Evolutionary conservation across 2,888 invertebrate genomes (phyloP).

Genomic region (Tipula vernalis): DNA sequence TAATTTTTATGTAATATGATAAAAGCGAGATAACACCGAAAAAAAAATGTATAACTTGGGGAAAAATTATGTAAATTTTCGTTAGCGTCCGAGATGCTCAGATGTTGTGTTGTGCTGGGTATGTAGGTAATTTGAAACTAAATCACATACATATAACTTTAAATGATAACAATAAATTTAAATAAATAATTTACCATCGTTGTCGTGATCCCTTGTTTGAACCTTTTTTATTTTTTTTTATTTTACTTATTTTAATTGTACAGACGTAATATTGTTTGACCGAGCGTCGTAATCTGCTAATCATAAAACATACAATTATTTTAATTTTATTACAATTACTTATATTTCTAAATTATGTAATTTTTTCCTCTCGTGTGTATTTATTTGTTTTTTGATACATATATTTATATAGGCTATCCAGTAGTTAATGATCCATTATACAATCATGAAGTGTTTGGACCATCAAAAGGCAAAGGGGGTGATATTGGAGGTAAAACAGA

Average conservation of each 20-base stretch:
- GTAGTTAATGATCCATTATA: conserved; percentile 96
- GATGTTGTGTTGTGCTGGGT: not conserved
- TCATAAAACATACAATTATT: not conserved
- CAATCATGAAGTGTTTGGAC: conserved; percentile 93
- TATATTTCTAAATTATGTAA: not conserved
- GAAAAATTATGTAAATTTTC: not conserved
- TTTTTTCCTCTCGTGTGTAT: not conserved
- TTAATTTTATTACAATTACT: not conserved
- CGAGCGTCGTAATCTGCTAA: not conserved
- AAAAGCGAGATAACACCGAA: not conserved
- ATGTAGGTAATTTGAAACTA: not conserved
- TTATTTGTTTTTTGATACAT: not conserved
- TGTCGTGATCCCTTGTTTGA: not conserved
- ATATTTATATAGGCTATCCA: conserved; percentile 61
- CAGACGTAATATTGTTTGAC: not conserved
- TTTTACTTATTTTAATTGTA: not conserved
- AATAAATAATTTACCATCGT: not conserved
- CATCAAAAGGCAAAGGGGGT: conserved; percentile 78
- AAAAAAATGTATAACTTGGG: not conserved
- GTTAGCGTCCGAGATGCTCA: not conserved
- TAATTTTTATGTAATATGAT: not conserved
- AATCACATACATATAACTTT: not conserved
- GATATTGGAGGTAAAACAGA: conserved; percentile 80
- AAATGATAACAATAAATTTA: not conserved
- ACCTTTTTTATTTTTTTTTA: not conserved